These are phyloP conservation scores for Shinisaurus crocodilurus DNA, from an alignment of 2,113 vertebrate genomes.

Conservation along the genomic window DNA sequence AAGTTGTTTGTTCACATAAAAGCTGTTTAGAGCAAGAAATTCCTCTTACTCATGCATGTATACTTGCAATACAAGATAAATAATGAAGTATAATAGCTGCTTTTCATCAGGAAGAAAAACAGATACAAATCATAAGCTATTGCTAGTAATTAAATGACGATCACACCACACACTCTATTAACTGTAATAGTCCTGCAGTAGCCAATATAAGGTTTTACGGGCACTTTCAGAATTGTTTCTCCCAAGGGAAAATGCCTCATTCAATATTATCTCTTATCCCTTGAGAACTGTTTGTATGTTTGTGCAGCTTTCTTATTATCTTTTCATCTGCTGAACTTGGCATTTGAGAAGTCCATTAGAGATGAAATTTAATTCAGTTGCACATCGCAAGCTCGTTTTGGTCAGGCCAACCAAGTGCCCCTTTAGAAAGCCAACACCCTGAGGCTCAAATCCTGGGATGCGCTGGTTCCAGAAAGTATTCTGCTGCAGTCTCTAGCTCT, in stretches of 20 bases:
- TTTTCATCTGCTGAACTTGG: constrained; percentile 2
- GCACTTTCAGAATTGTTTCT: background rate
- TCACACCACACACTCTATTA: background rate
- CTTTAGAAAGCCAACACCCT: background rate
- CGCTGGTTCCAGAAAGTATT: background rate
- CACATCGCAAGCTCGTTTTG: background rate
- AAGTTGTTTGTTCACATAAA: background rate
- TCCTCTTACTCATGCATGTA: background rate
- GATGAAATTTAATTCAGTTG: background rate
- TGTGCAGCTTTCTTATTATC: background rate
- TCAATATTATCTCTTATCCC: background rate
- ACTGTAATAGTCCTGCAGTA: background rate
- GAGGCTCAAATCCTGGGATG: background rate
- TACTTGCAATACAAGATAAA: background rate
- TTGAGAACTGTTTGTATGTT: background rate
- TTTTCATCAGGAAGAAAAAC: background rate
- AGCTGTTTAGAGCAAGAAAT: background rate
- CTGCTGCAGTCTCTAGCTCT: background rate
- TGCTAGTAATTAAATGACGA: background rate
- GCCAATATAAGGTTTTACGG: background rate
- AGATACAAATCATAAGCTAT: constrained; percentile 5
- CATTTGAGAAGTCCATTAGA: background rate
- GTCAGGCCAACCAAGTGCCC: background rate
- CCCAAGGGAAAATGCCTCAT: background rate
- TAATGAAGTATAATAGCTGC: background rate